Evolutionary conservation across 2,797 vertebrate genomes (phyloP), one percentile per base, ranked within the genome.

Genomic region (Siniperca obscura): DNA sequence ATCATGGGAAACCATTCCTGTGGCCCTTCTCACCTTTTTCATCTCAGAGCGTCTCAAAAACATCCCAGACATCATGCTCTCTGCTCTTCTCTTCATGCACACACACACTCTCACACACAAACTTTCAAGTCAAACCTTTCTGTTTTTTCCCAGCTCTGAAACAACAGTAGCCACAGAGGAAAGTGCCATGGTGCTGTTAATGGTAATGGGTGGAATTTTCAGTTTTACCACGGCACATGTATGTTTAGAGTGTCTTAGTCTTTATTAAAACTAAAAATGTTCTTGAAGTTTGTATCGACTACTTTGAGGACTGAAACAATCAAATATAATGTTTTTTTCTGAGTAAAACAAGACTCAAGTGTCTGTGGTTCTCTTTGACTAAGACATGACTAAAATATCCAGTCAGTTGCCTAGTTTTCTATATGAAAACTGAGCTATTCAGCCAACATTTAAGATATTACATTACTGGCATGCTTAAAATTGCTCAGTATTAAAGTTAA

Each of bases 1-100:
- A 94, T 94, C 93, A 94, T 94, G 93, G 93, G 93, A 94, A 94
- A 94, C 79, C 60, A 46, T 90, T 90, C 80, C 80, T 80, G 80
- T 89, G 87, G 88, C 90, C 88, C 91, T 93, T 94, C 93, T 94
- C 91, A 94, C 93, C 93, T 94, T 94, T 92, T 94, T 94, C 92
- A 94, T 94, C 90, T 92, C 79, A 38, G 86, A 93, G 91, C 91
- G 92, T 93, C 92, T 90, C 92, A 90, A 94, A 94, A 93, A 91
- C 91, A 91, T 92, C 91, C 92, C 92, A 93, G 92, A 93, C 91
- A 77, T 65, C 0, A 11, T 62, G 82, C 72, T 84, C 86, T 81
- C 59, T 75, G 69, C 77, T 76, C 86, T 61, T 71, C 61, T 50
- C 86, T 64, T 61, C 73, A 30, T 56, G 50, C 72, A 57, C 66